Evolutionary conservation across 2,113 vertebrate species (phyloP).

Genomic region (Rhinoptilus africanus): DNA sequence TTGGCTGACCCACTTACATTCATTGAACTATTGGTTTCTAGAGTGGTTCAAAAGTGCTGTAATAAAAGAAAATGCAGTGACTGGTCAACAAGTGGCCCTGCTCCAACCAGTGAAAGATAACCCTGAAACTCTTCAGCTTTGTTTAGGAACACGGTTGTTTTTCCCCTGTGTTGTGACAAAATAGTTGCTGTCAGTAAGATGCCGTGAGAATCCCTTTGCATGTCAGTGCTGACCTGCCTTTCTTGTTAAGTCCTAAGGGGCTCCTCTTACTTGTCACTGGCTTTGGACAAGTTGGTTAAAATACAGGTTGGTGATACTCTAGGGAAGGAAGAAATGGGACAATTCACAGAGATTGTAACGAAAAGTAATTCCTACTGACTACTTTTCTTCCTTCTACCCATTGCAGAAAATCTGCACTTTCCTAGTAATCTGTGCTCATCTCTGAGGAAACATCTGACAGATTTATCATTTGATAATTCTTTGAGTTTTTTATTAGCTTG

Average conservation of each 20-base stretch:
- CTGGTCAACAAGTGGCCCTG: neutral
- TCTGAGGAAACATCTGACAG: neutral
- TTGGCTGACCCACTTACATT: neutral
- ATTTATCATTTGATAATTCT: neutral
- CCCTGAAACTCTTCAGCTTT: neutral
- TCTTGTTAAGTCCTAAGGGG: neutral
- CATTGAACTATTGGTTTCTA: neutral
- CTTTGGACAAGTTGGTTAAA: neutral
- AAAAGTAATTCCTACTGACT: neutral
- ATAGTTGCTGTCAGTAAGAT: neutral
- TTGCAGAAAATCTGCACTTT: neutral
- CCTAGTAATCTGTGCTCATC: neutral
- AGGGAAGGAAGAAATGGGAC: neutral
- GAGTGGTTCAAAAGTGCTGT: neutral
- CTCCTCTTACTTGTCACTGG: neutral
- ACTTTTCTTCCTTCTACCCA: neutral
- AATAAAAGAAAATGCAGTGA: neutral
- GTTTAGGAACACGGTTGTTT: neutral
- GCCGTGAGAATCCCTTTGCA: neutral
- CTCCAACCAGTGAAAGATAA: neutral
- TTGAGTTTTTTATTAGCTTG: neutral
- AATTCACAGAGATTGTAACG: neutral
- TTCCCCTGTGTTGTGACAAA: neutral
- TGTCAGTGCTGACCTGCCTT: neutral
- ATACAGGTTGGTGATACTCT: neutral